Base-by-base conservation (phyloP, 2,113 vertebrate species). In the Ia io region DNA sequence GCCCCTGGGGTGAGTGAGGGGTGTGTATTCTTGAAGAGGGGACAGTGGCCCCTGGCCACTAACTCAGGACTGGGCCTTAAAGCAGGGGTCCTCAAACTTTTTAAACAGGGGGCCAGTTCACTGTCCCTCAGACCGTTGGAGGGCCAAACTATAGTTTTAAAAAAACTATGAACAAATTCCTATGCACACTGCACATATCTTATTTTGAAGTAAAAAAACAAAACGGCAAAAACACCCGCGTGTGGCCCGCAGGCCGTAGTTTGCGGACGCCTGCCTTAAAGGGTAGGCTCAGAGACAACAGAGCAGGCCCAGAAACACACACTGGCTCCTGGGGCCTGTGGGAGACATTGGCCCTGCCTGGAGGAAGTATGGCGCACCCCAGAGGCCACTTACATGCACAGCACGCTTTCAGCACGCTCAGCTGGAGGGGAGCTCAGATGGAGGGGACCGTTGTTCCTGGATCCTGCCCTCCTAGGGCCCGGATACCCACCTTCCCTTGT, bases 1-100 rank as follows among this genome's bases (percentile, higher is more conserved):
- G 9, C 18, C 44, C 13, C 2, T 2, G 4, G 3, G 51, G 12
- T n/a, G 32, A 32, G 2, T 23, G 18, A 35, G 6, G 3, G 4
- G 12, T 35, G 3, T 49, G 8, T 61, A 5, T 23, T 82, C 30
- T 77, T 56, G 2, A 76, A 77, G 49, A 89, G 30, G 56, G 6
- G 40, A 51, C 6, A 4, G 23, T 51, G 49, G 37, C 10, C 82
- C 91, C 23, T 32, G 59, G 53, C 65, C 23, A 17, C 78, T 47
- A 20, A 7, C 49, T 70, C 30, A 93, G 82, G 59, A 42, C 70
- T 3, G 2, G 74, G 17, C 20, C 42, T 28, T 51, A 42, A 44
- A 74, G 32, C n/a, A n/a, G n/a, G n/a, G n/a, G n/a, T n/a, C n/a
- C n/a, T n/a, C n/a, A n/a, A n/a, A n/a, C n/a, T n/a, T n/a, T n/a